Evolutionary conservation across 2,113 vertebrate species (phyloP).

Genomic region (Cheirogaleus medius): DNA sequence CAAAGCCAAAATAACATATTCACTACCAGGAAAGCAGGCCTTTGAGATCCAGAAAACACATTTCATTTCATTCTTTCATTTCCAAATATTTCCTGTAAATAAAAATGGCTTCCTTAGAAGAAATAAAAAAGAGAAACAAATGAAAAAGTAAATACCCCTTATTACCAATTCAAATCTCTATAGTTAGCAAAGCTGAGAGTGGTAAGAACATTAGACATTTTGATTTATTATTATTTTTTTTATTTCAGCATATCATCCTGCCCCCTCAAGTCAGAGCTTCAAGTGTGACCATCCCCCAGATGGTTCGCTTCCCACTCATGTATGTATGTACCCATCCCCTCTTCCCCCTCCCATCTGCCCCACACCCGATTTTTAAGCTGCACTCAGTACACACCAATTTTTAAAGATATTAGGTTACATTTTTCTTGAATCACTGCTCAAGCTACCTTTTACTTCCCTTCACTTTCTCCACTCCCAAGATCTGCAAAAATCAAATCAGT

Average conservation of each 20-base stretch:
- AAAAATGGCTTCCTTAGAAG: not conserved
- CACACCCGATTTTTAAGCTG: not conserved
- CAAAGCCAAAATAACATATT: not conserved
- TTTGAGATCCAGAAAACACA: not conserved
- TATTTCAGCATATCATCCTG: too few relatives aligned
- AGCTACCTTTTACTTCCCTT: not conserved
- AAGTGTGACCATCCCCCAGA: too few relatives aligned
- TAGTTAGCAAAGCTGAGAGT: not conserved
- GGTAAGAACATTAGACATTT: not conserved
- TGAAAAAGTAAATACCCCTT: not conserved
- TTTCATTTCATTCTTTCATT: not conserved
- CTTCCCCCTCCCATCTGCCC: too few relatives aligned
- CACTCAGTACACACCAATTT: not conserved
- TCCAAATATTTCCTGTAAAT: not conserved
- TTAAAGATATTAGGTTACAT: not conserved
- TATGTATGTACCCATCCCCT: too few relatives aligned
- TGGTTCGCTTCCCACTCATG: too few relatives aligned
- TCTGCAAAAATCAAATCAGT: not conserved
- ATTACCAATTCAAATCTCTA: not conserved
- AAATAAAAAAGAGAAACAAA: not conserved
- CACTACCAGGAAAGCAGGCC: not conserved
- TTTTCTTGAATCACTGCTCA: not conserved
- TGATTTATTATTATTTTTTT: too few relatives aligned
- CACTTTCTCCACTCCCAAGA: not conserved
- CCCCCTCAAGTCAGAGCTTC: too few relatives aligned